phyloP scores from a whole-genome alignment of 2,797 vertebrate species.

The Sternotherus odoratus region DNA sequence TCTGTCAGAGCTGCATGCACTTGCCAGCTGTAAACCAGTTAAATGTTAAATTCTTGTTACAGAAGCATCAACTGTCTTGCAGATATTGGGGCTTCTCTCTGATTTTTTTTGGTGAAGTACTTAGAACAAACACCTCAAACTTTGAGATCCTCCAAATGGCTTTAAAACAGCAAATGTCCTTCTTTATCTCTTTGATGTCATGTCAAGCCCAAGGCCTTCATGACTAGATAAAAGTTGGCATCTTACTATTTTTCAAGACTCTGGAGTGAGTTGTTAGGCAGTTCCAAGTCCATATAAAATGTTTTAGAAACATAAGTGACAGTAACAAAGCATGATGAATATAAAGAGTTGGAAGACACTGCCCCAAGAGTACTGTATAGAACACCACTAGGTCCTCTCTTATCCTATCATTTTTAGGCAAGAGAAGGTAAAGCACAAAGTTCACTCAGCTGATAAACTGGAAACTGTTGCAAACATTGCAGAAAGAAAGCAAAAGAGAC shows the following conservation, averaged over 20 bases:
- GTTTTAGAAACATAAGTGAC: too few species aligned
- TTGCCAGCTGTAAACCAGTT: background rate
- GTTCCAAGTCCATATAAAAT: background rate
- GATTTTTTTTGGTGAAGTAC: background rate
- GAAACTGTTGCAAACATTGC: background rate
- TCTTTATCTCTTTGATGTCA: too few species aligned
- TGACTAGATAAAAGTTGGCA: too few species aligned
- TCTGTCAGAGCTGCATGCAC: background rate
- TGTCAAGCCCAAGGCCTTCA: too few species aligned
- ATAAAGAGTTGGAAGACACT: background rate
- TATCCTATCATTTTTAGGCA: background rate
- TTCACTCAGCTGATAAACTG: background rate
- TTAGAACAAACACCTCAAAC: background rate
- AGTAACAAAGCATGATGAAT: background rate
- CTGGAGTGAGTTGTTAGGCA: background rate
- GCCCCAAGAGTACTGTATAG: background rate
- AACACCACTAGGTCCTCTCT: background rate
- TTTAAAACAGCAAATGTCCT: background rate
- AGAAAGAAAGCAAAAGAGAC: background rate
- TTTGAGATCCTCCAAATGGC: background rate
- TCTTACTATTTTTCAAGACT: too few species aligned
- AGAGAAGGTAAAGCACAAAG: background rate
- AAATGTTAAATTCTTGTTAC: too few species aligned
- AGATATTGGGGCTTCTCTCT: background rate
- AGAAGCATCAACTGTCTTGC: too few species aligned